A percentile compares a stretch with the other conserved stretches of the same genome.
These are phyloP conservation scores for Manis crassicaudata DNA, from an alignment of 2,797 vertebrate species.

Conservation along the genomic window DNA sequence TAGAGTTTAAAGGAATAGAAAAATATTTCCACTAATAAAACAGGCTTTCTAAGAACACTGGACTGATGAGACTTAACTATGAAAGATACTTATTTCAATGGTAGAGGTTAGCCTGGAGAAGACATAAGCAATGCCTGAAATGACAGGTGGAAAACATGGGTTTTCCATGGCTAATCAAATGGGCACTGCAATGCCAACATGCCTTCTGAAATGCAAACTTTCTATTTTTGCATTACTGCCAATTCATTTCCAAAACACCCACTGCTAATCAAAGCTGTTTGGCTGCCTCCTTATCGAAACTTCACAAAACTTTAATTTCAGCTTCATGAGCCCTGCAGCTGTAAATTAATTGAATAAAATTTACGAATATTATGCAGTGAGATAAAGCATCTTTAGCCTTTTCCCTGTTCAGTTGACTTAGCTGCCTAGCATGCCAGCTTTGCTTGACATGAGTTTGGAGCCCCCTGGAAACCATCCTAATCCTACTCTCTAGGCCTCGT, in stretches of 20 bases:
- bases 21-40: background rate
- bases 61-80: background rate
- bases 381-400: constrained; percentile 80
- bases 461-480: constrained; percentile 86
- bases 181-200: background rate
- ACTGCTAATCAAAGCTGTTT: constrained; percentile 79
- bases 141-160: fast-evolving
- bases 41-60: background rate
- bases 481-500: constrained; percentile 82
- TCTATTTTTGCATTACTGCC: constrained; percentile 60
- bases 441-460: constrained; percentile 85
- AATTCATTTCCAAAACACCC: constrained; percentile 75
- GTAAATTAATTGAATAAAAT: constrained; percentile 88
- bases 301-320: constrained; percentile 85
- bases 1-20: background rate
- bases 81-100: background rate
- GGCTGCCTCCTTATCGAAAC: constrained; percentile 84
- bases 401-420: constrained; percentile 80
- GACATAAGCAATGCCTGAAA: background rate
- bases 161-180: background rate
- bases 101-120: background rate
- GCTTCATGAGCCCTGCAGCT: constrained; percentile 84
- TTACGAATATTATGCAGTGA: constrained; percentile 84
- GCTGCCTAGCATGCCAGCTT: constrained; percentile 80
- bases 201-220: constrained; percentile 51